phyloP scores from a whole-genome alignment of 2,888 invertebrate genomes.

The Zygogramma bicolorata region DNA sequence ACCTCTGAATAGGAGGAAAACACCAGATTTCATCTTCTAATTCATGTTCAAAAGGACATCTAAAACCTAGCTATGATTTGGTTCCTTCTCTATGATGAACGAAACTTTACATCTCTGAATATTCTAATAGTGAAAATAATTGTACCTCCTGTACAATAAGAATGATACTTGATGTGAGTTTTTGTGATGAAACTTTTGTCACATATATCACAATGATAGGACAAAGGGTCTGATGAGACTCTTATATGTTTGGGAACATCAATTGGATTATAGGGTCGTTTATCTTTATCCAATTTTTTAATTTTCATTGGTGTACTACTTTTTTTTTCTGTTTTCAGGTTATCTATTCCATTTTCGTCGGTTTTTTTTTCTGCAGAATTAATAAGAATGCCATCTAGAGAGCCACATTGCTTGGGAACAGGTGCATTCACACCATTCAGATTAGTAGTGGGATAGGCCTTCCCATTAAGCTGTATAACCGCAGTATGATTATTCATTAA shows the following conservation, averaged over 20 bases:
- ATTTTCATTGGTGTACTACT: conserved; percentile 11
- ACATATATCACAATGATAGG: conserved; percentile 77
- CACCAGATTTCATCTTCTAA: no score
- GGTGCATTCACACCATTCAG: conserved; percentile 19
- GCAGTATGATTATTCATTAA: conserved; percentile 52
- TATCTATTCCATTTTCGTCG: conserved; percentile 11
- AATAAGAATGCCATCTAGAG: neutral
- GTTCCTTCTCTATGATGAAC: no score
- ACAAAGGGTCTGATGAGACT: conserved; percentile 67
- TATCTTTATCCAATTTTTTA: conserved; percentile 24
- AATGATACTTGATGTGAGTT: conserved; percentile 76
- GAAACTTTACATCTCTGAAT: no score
- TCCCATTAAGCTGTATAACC: conserved; percentile 59
- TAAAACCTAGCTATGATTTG: no score
- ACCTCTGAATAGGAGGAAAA: no score
- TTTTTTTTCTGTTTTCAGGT: conserved; percentile 22
- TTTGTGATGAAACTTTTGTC: conserved; percentile 77
- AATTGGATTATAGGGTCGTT: conserved; percentile 32
- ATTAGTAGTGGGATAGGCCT: conserved; percentile 30
- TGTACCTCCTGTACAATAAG: conserved; percentile 71
- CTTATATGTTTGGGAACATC: conserved; percentile 58
- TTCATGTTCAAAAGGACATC: no score
- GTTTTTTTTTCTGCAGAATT: neutral
- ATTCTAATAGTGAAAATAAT: conserved; percentile 17
- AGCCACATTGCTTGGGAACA: neutral